These are phyloP conservation scores for Drosophila lini DNA, from an alignment of 1,140 invertebrate genomes.

Conservation along the genomic window DNA sequence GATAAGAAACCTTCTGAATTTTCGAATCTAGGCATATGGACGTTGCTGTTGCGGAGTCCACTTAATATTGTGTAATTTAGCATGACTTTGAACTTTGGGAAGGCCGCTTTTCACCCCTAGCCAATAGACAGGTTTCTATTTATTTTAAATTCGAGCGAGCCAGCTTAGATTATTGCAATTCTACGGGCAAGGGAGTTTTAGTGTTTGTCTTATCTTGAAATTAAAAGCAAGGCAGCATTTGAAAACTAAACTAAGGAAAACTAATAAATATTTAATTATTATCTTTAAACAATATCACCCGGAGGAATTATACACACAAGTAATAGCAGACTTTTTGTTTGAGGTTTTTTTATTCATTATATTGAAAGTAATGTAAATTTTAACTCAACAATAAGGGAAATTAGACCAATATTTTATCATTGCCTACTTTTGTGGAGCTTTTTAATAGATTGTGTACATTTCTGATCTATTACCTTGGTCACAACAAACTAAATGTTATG, in stretches of 20 bases:
- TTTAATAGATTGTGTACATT: background rate
- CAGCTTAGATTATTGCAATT: background rate
- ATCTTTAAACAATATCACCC: too few species aligned
- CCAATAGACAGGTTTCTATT: background rate
- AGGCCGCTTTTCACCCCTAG: background rate
- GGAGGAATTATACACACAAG: background rate
- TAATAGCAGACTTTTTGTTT: background rate
- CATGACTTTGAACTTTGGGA: conserved; percentile 41
- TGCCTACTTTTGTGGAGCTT: background rate
- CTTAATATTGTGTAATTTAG: conserved; percentile 33
- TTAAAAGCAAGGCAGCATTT: background rate
- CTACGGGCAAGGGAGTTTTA: too few species aligned
- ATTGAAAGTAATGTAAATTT: too few species aligned
- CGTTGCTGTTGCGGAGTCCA: conserved; percentile 10
- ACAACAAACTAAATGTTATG: background rate
- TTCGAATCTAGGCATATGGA: conserved; percentile 15
- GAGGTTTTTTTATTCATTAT: too few species aligned
- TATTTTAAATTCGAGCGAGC: background rate
- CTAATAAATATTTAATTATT: background rate
- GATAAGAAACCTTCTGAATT: conserved; percentile 19
- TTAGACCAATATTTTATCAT: background rate
- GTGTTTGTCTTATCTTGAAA: background rate
- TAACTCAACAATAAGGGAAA: background rate
- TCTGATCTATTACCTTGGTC: background rate
- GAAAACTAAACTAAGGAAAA: background rate